Base-by-base conservation (phyloP, 2,113 vertebrate genomes). In the Thunnus thynnus region DNA sequence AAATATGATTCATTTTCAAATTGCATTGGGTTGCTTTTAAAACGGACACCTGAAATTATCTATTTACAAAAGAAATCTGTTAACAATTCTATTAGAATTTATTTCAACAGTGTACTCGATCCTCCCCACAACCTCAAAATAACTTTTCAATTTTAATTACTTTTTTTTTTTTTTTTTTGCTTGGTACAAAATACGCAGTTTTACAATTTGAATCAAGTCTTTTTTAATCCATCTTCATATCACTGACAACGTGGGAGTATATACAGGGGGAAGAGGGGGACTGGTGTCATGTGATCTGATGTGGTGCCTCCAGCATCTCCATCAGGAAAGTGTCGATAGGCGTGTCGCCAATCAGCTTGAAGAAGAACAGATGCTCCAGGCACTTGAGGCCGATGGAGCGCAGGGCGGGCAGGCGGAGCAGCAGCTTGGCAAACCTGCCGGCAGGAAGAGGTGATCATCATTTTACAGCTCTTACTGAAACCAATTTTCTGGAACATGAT, bases 271-370 rank as follows among this genome's bases (percentile, higher is more conserved):
- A 47, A 48, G 72, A 66, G 80, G 65, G 69, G 47, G 76, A 79
- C 87, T 87, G 72, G 47, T 88, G 90, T 99, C 97, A 99, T 94
- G 98, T 97, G 90, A 97, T 96, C 93, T 98, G 98, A 89, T 99
- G 96, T 0, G 97, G 97, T 0, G 97, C 96, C 90, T 99, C 98
- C 88, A 99, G 88, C 98, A 99, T 99, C 95, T 99, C 98, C 98
- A 99, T 99, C 65, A 99, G 96, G 83, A 99, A 99, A 75, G 97
- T 99, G 96, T 99, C 98, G 0, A 99, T 99, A 55, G 98, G 97
- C 5, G 98, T 99, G 93, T 99, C 97, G 4, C 98, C 98, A 0
- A 99, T 99, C 62, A 99, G 94, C 93, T 99, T 99, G 94, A 99
- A 99, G 96, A 99, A 99, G 94, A 99, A 99, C 51, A 99, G 96